Conservation (phyloP, 2,797 vertebrate species). For the Lepilemur ruficaudatus region DNA sequence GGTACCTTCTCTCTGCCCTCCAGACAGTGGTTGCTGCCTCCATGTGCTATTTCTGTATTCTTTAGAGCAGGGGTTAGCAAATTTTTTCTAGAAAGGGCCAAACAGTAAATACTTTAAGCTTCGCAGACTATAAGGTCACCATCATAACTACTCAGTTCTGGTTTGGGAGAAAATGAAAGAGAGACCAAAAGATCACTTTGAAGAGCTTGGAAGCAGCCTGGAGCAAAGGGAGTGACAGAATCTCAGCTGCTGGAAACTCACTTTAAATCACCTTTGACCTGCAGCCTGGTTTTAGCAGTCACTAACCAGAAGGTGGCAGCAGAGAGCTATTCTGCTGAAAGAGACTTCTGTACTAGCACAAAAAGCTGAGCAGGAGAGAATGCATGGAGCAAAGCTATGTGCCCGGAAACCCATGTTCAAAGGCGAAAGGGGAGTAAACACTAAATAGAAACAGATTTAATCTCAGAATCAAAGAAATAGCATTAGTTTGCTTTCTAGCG, state of each 20-base stretch:
- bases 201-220: background rate
- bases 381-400: rapidly evolving
- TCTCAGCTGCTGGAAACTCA: background rate
- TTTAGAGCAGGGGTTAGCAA: background rate
- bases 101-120: background rate
- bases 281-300: slow-evolving; percentile 29
- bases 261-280: background rate
- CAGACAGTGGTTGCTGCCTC: background rate
- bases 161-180: background rate
- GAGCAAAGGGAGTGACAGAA: background rate
- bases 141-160: background rate
- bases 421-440: background rate
- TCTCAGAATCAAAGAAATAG: background rate
- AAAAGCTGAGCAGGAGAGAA: background rate
- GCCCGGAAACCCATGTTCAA: background rate
- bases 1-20: background rate
- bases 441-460: background rate
- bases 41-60: background rate
- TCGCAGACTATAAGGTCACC: background rate
- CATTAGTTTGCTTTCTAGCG: background rate
- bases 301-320: slow-evolving; percentile 74
- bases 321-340: slow-evolving; percentile 53
- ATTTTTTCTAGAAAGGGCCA: background rate
- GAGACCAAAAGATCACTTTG: background rate
- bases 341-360: background rate